Conservation (phyloP, 2,113 vertebrate species). For the Dasypus novemcinctus region DNA sequence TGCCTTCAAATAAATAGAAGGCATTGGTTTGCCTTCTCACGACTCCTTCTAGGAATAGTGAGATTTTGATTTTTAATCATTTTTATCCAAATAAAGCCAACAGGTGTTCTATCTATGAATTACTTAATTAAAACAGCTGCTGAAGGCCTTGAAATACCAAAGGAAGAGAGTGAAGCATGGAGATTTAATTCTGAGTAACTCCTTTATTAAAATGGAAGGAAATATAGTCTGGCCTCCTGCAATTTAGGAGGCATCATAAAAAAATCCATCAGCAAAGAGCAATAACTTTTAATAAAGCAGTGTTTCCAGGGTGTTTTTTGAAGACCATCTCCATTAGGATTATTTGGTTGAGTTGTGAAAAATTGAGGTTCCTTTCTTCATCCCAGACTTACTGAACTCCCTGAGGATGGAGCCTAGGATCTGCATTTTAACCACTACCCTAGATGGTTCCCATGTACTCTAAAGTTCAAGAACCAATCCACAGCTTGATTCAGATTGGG, state of each 20-base stretch:
- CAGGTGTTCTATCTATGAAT: conserved; percentile 71
- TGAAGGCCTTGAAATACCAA: conserved; percentile 56
- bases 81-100: conserved; percentile 65
- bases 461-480: background rate
- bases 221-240: conserved; percentile 48
- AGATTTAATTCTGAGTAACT: conserved; percentile 76
- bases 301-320: background rate
- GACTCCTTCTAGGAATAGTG: background rate
- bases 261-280: conserved; percentile 9
- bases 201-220: conserved; percentile 75
- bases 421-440: background rate
- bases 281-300: background rate
- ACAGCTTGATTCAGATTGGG: background rate
- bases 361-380: background rate
- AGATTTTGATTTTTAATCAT: conserved; percentile 58
- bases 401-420: background rate
- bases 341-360: background rate
- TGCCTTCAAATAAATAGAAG: conserved; percentile 11
- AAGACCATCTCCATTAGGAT: background rate
- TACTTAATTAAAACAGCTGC: conserved; percentile 80
- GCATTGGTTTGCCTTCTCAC: too few species aligned
- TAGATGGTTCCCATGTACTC: background rate
- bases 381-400: background rate
- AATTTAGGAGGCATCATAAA: conserved; percentile 28
- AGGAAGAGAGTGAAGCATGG: conserved; percentile 56